phyloP scores from a whole-genome alignment of 2,113 vertebrate species.

The Aspidoscelis tigris region DNA sequence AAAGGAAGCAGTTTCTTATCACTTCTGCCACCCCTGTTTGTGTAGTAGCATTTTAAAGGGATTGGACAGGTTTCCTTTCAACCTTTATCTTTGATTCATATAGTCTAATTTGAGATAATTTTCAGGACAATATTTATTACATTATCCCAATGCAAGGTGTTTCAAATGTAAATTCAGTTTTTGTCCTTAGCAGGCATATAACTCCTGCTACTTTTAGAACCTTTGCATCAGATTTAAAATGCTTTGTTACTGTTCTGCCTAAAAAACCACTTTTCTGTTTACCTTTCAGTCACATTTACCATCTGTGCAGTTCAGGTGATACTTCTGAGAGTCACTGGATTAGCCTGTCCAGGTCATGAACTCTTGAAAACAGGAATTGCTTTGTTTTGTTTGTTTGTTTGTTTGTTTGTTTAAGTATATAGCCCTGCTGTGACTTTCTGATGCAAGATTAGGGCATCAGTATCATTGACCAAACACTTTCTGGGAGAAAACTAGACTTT shows the following conservation, averaged over 20 bases:
- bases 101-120: not conserved
- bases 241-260: not conserved
- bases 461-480: slow-evolving; percentile 8
- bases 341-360: slow-evolving; percentile 44
- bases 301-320: slow-evolving; percentile 22
- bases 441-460: slow-evolving; percentile 33
- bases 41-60: not conserved
- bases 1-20: too few species aligned
- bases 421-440: not conserved
- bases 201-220: not conserved
- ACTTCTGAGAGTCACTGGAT: slow-evolving; percentile 37
- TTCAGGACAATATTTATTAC: not conserved
- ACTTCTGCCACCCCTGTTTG: not conserved
- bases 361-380: slow-evolving; percentile 31
- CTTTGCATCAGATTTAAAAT: not conserved
- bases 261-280: slow-evolving; percentile 6
- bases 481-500: not conserved
- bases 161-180: not conserved
- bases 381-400: not conserved
- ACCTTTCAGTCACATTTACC: slow-evolving; percentile 5
- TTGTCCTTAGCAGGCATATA: not conserved
- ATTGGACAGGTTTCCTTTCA: not conserved
- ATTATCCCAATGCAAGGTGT: not conserved
- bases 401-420: slow-evolving; percentile 5
- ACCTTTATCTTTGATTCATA: not conserved